Conservation (phyloP, 2,888 invertebrate species). For the Tenthredo notha region DNA sequence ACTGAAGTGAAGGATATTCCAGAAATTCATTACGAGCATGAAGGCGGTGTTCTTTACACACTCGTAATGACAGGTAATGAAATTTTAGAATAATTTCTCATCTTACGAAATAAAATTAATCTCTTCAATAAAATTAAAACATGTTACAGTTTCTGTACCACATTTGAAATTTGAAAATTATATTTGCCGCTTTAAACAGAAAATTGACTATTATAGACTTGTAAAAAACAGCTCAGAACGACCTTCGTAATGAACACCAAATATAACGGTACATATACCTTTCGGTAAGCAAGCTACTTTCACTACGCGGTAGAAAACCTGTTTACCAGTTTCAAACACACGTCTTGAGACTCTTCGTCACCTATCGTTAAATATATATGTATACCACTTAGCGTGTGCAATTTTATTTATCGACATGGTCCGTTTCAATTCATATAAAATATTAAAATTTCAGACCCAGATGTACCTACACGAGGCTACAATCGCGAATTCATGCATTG, state of each 20-base stretch:
- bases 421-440: not conserved
- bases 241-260: conserved; percentile 10
- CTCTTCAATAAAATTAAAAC: not conserved
- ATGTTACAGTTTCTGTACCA: not conserved
- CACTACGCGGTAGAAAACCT: conserved; percentile 37
- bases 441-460: conserved; percentile 71
- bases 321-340: not conserved
- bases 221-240: not conserved
- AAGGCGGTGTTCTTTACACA: conserved; percentile 76
- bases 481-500: conserved; percentile 76
- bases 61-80: conserved; percentile 68
- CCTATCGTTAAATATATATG: not conserved
- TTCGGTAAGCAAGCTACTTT: not conserved
- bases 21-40: conserved; percentile 75
- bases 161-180: not conserved
- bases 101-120: not conserved
- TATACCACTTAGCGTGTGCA: not conserved
- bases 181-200: not conserved
- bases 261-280: conserved; percentile 7
- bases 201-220: not conserved
- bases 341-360: not conserved
- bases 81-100: not conserved
- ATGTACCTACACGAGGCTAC: conserved; percentile 72
- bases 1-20: conserved; percentile 72
- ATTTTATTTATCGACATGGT: not conserved